phyloP scores from a whole-genome alignment of 1,140 invertebrate species.

The Coelopa frigida region DNA sequence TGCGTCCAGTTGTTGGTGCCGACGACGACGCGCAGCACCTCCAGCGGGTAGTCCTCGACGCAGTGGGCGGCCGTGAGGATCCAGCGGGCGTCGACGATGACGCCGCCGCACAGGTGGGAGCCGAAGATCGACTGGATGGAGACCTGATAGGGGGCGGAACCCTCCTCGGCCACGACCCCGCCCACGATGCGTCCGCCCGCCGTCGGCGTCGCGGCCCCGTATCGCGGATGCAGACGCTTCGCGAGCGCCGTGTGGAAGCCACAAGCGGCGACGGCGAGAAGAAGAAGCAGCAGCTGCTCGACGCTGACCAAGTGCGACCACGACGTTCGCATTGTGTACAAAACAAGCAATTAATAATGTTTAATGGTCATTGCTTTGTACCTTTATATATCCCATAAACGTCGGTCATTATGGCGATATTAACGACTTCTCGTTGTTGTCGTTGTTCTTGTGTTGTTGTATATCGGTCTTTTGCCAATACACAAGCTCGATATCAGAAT shows the following conservation, averaged over 20 bases:
- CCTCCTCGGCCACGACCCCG: constrained; percentile 40
- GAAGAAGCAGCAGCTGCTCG: too few species aligned
- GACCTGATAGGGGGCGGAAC: constrained; percentile 45
- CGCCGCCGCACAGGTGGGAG: constrained; percentile 45
- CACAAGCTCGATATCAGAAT: too few species aligned
- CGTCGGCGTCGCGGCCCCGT: background rate
- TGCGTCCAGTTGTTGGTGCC: constrained; percentile 27
- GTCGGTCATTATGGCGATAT: too few species aligned
- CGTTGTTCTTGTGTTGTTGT: too few species aligned
- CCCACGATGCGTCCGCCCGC: constrained; percentile 34
- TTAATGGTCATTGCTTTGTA: too few species aligned
- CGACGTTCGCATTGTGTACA: too few species aligned
- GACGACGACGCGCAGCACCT: constrained; percentile 23
- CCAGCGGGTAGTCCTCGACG: constrained; percentile 21
- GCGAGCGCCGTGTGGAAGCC: constrained; percentile 23
- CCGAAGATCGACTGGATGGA: constrained; percentile 35
- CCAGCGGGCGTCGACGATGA: constrained; percentile 32
- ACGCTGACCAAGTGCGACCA: too few species aligned
- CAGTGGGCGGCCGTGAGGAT: constrained; percentile 47
- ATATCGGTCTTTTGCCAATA: too few species aligned
- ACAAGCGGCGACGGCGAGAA: too few species aligned
- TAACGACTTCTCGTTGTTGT: too few species aligned
- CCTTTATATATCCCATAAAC: too few species aligned
- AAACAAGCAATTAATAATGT: too few species aligned
- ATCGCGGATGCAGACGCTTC: constrained; percentile 25